Percentiles rank a stretch among this genome's conserved stretches.
These are phyloP conservation scores for Cyphomyrus discorhynchus DNA, from an alignment of 2,113 vertebrate species.

Conservation along the genomic window DNA sequence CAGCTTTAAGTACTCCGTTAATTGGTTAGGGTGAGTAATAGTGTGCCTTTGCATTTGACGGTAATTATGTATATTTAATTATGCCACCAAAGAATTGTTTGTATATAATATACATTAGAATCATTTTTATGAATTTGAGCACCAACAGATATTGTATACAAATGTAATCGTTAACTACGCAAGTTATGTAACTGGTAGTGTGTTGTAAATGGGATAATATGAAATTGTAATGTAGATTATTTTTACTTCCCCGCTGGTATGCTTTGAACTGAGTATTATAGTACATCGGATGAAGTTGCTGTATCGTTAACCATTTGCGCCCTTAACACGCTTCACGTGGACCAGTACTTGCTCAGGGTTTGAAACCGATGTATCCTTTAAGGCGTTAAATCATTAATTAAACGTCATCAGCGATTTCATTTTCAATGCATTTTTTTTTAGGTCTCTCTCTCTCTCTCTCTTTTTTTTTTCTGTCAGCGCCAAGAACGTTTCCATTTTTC, in stretches of 20 bases:
- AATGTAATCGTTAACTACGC: neutral
- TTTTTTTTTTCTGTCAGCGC: neutral
- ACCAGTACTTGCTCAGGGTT: neutral
- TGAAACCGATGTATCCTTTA: neutral
- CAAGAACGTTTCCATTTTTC: neutral
- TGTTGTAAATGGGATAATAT: neutral
- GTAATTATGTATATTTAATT: neutral
- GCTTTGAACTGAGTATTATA: neutral
- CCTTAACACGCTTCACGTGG: neutral
- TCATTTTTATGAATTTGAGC: neutral
- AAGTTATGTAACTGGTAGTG: neutral
- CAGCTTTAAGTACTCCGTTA: neutral
- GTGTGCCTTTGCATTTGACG: neutral
- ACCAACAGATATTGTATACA: neutral
- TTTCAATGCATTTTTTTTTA: neutral
- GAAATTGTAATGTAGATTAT: neutral
- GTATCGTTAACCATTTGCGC: neutral
- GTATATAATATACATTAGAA: neutral
- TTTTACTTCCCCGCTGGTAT: neutral
- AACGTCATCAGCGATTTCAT: neutral
- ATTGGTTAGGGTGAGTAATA: neutral
- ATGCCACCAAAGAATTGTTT: neutral
- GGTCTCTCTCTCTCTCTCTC: neutral
- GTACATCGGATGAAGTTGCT: neutral
- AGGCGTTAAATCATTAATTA: neutral